Evolutionary conservation across 2,113 vertebrate species (phyloP), one percentile per base, ranked within the genome.

Genomic region (Clupea harengus): DNA sequence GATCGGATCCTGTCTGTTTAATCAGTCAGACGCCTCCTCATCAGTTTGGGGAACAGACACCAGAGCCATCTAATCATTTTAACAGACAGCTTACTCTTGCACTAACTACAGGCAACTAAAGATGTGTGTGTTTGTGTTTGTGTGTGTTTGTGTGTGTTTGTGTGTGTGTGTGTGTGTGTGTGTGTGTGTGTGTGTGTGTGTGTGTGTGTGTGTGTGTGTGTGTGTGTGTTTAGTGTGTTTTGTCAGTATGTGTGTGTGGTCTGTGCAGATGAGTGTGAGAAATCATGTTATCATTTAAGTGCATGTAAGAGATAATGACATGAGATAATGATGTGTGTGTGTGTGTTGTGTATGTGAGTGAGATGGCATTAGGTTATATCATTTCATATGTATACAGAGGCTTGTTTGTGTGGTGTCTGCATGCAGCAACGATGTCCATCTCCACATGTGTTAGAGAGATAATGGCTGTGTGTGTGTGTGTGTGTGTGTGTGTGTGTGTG

Each of bases 401-500:
- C 47, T 44, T 83, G 82, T 86, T 15, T 86, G 82, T 86, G 60
- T 75, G 4, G 17, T 81, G 50, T 39, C 13, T 47, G 32, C 18
- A 54, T 83, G 52, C 25, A 25, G 6, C 45, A 32, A 17, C 44
- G 6, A 10, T 45, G 32, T 67, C 47, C 2, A 45, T 67, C 22
- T 45, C 17, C 45, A 54, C 67, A 22, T 84, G 85, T 45, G 64
- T n/a, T 47, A 47, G 64, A 44, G 25, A 72, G 44, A 67, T 57
- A 46, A 39, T 57, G 32, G 39, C 10, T 39, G 32, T 45, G 39
- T 39, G 39, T 39, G 82, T 80, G 84, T 85, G 67, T 64, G 32
- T 49, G 50, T 82, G 78, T 45, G 82, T 64, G 46, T 44, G 22
- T 84, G 82, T 81, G 49, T 32, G 82, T 60, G 81, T 47, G 80